Evolutionary conservation across 2,113 vertebrate genomes (phyloP).

Genomic region (Pao palembangensis): DNA sequence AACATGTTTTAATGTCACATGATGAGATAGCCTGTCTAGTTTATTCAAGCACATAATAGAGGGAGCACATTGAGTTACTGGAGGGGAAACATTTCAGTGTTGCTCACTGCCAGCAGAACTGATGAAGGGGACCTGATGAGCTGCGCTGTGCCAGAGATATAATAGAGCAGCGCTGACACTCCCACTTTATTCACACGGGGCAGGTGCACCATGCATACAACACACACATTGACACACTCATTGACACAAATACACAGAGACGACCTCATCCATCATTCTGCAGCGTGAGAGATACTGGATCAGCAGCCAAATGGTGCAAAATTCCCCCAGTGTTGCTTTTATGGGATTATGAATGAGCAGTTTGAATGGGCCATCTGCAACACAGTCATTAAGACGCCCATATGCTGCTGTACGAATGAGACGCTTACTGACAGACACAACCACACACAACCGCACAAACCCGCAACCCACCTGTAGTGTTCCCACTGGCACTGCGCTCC

Average conservation of each 20-base stretch:
- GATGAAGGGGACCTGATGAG: slow-evolving; percentile 54
- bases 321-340: slow-evolving; percentile 68
- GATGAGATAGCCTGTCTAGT: slow-evolving; percentile 19
- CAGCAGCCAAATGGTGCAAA: slow-evolving; percentile 67
- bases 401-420: slow-evolving; percentile 56
- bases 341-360: slow-evolving; percentile 73
- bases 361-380: slow-evolving; percentile 74
- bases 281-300: slow-evolving; percentile 56
- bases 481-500: slow-evolving; percentile 33
- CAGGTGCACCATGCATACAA: slow-evolving; percentile 30
- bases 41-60: slow-evolving; percentile 28
- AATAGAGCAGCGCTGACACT: slow-evolving; percentile 56
- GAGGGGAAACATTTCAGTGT: slow-evolving; percentile 36
- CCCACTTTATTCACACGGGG: slow-evolving; percentile 34
- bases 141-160: slow-evolving; percentile 57
- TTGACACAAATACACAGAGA: slow-evolving; percentile 15
- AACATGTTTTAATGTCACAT: slow-evolving; percentile 14
- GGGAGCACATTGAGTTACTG: slow-evolving; percentile 46
- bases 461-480: slow-evolving; percentile 33
- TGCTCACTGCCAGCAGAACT: slow-evolving; percentile 48
- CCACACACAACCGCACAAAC: slow-evolving; percentile 29
- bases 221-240: slow-evolving; percentile 15
- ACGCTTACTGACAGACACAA: slow-evolving; percentile 41
- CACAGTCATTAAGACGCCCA: slow-evolving; percentile 61
- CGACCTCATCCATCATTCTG: slow-evolving; percentile 48